Conservation (phyloP, 2,113 vertebrate genomes). For the Micronisus gabar region DNA sequence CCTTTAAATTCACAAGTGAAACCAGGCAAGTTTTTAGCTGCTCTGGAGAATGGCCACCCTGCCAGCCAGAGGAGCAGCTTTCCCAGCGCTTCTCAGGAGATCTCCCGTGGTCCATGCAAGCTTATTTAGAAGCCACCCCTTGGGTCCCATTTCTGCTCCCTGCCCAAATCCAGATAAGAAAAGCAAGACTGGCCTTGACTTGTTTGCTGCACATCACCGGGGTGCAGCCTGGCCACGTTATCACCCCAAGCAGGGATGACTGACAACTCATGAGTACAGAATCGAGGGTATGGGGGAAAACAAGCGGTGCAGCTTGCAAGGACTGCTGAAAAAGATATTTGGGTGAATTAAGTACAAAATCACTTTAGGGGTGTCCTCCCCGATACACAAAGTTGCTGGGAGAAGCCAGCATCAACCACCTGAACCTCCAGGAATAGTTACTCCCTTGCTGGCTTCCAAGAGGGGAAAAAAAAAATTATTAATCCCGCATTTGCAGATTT, state of each 20-base stretch:
- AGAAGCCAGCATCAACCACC: neutral
- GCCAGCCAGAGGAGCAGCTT: neutral
- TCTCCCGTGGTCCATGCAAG: fast-evolving
- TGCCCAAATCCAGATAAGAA: neutral
- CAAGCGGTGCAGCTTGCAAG: neutral
- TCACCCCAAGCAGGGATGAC: neutral
- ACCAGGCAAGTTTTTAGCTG: neutral
- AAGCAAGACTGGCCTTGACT: neutral
- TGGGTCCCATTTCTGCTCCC: neutral
- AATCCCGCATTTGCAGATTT: neutral
- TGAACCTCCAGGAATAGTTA: neutral
- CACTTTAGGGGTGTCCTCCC: neutral
- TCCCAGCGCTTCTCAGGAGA: neutral
- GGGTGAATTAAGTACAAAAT: neutral
- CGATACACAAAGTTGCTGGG: fast-evolving
- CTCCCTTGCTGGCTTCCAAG: neutral
- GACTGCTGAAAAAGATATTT: neutral
- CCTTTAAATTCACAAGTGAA: neutral
- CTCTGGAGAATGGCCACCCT: neutral
- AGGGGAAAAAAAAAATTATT: fast-evolving
- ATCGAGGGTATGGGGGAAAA: fast-evolving
- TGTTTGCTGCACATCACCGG: neutral
- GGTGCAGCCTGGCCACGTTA: neutral
- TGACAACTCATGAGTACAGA: neutral
- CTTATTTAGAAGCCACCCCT: neutral